These are phyloP conservation scores for Sorex araneus DNA, from an alignment of 2,113 vertebrate species.

Conservation along the genomic window DNA sequence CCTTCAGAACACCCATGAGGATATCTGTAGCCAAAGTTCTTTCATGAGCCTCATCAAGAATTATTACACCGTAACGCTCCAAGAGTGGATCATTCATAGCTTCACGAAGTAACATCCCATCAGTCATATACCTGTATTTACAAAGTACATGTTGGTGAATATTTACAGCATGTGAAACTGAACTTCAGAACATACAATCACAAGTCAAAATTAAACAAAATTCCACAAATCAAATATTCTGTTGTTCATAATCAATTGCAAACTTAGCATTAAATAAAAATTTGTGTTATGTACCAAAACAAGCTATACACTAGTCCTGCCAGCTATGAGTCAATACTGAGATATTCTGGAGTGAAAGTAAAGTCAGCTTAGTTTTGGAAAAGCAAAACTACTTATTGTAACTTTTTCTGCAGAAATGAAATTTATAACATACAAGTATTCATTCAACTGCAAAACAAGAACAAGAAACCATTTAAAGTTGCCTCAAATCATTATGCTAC, in stretches of 20 bases:
- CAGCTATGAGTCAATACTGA: neutral
- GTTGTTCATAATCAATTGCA: conserved; percentile 36
- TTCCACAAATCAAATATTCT: neutral
- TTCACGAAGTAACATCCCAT: conserved; percentile 98
- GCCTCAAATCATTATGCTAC: neutral
- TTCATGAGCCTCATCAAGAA: conserved; percentile 98
- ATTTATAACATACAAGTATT: neutral
- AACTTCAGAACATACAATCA: conserved; percentile 34
- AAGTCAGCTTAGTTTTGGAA: neutral
- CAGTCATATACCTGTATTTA: conserved; percentile 95
- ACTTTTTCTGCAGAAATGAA: too few species aligned
- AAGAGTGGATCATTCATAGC: conserved; percentile 99
- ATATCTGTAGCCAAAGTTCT: conserved; percentile 98
- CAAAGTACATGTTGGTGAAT: conserved; percentile 50
- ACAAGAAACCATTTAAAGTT: conserved; percentile 45
- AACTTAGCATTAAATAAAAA: conserved; percentile 40
- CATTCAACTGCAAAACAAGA: conserved; percentile 25
- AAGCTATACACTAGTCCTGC: conserved; percentile 1
- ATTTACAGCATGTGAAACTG: conserved; percentile 18
- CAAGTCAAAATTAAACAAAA: conserved; percentile 4
- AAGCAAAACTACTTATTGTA: too few species aligned
- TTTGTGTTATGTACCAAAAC: neutral
- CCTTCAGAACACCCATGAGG: conserved; percentile 98
- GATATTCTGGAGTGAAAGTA: neutral
- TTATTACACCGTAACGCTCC: conserved; percentile 97